Conservation (phyloP, 2,888 invertebrate species). For the Tridacna gigas region DNA sequence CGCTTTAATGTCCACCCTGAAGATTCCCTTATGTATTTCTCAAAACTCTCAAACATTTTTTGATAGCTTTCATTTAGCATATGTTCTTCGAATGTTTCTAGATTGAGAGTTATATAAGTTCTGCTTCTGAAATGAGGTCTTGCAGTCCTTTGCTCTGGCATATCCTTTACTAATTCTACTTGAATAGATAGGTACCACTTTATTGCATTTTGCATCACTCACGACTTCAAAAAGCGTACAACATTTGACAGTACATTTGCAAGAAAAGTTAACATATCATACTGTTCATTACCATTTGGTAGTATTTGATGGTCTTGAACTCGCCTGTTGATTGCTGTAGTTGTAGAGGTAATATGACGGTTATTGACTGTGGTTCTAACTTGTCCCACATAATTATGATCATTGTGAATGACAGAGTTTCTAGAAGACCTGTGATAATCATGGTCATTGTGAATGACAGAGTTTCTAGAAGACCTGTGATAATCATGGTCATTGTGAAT, state of each 20-base stretch:
- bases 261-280: constrained; percentile 49
- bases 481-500: no score
- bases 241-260: constrained; percentile 28
- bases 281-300: constrained; percentile 25
- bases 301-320: neutral
- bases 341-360: no score
- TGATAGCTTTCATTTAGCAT: constrained; percentile 54
- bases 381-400: no score
- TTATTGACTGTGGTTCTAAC: no score
- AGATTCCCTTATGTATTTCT: constrained; percentile 58
- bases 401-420: no score
- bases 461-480: no score
- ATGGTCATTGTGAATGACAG: no score
- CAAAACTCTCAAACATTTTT: constrained; percentile 58
- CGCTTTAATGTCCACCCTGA: constrained; percentile 61
- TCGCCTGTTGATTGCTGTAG: neutral
- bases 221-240: constrained; percentile 21
- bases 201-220: constrained; percentile 37
- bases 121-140: constrained; percentile 34
- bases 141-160: constrained; percentile 12
- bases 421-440: no score
- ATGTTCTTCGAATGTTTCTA: constrained; percentile 29
- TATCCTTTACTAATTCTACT: constrained; percentile 46
- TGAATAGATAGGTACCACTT: constrained; percentile 57
- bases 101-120: constrained; percentile 30